phyloP scores from a whole-genome alignment of 2,797 vertebrate species.

The Enteromius anoplus region DNA sequence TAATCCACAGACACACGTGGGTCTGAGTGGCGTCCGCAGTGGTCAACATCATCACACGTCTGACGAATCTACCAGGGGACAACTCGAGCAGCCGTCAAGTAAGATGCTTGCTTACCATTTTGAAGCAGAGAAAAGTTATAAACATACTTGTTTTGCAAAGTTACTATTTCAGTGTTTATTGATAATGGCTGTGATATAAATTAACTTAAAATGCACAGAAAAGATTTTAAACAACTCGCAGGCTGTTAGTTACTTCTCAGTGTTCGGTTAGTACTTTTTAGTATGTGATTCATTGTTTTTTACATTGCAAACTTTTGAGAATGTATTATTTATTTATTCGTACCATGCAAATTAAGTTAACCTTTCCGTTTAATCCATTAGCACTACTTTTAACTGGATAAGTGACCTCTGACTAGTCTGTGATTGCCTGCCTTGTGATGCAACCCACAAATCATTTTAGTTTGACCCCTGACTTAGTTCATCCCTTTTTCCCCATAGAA shows the following conservation, averaged over 20 bases:
- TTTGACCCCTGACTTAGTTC: not conserved
- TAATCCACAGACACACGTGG: constrained; percentile 21
- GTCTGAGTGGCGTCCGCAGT: not conserved
- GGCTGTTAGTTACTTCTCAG: not conserved
- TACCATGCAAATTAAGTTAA: not conserved
- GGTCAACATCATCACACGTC: constrained; percentile 18
- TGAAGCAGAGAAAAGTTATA: not conserved
- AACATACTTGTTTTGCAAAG: not conserved
- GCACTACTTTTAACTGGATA: no score
- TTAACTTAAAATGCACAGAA: not conserved
- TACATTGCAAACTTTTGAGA: not conserved
- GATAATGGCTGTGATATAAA: not conserved
- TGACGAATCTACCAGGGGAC: not conserved
- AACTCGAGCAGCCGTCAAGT: not conserved
- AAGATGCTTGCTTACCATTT: not conserved
- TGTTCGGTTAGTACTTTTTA: not conserved
- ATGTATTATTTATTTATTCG: not conserved
- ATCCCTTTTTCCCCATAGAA: not conserved
- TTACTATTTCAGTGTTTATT: not conserved
- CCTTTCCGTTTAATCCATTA: not conserved
- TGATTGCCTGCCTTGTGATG: constrained; percentile 21
- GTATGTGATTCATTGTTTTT: not conserved
- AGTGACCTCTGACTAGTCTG: not conserved
- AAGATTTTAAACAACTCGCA: not conserved
- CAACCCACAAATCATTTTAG: not conserved